Base-by-base conservation (phyloP, 2,797 vertebrate species). In the Paratrypauchen microcephalus region DNA sequence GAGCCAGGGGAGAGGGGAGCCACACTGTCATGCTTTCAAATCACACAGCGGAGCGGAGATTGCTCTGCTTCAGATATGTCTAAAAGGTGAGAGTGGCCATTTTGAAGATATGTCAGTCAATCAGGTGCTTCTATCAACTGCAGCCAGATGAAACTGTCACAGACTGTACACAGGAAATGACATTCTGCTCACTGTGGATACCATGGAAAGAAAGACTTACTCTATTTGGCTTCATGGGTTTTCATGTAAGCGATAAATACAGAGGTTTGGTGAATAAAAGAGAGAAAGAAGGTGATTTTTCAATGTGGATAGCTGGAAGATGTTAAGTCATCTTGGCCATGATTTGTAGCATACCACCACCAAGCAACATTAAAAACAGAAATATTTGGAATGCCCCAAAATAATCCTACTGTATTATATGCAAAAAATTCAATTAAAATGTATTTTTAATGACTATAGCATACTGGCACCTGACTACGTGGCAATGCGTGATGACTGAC, bases 51-150 rank as follows among this genome's bases (percentile, higher is more conserved):
- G 8, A 9, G 50, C 69, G 54, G 57, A 39, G 75, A 73, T 76
- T 78, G 72, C 15, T 9, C 6, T 12, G 63, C 24, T 54, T 66
- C 56, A 60, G 18, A 60, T 24, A 32, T 72, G 55, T 67, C 48
- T 32, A 47, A 21, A 15, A 65, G 70, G 56, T 71, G 58, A 72
- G 59, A 72, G 52, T 54, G 80, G 69, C 72, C 63, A 28, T 78
- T 74, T 65, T 54, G 57, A 74, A 70, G 68, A 69, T 47, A 54
- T 59, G 52, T 54, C 28, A 28, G 50, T 0, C 47, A 52, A 61
- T 71, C 45, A 28, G 21, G 50, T 58, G 32, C 15, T 52, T 71
- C 57, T 28, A 56, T 77, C 60, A 69, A 28, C 50, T 1, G 7
- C 52, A 8, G 50, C 61, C 71, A 71, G 65, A 65, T 70, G 66